A percentile compares a stretch with the other conserved stretches of the same genome.
Evolutionary conservation across 2,113 vertebrate species (phyloP).

Genomic region (western clawed frog (Xenopus tropicalis)): UCB_Xtro_10.0 CM004450.2:1024501-1025000

Average conservation of each 20-base stretch:
- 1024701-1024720: slow-evolving; percentile 51
- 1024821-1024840: slow-evolving; percentile 57
- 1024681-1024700: slow-evolving; percentile 53
- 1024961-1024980: no score
- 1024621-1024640: slow-evolving; percentile 79
- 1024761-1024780: slow-evolving; percentile 18
- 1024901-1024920: no score
- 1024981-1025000: no score
- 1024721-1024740: slow-evolving; percentile 40
- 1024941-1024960: no score
- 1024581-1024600: slow-evolving; percentile 73
- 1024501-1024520: slow-evolving; percentile 24
- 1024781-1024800: slow-evolving; percentile 55
- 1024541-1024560: slow-evolving; percentile 17
- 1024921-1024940: no score
- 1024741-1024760: slow-evolving; percentile 18
- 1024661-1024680: slow-evolving; percentile 57
- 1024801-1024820: slow-evolving; percentile 32
- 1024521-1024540: slow-evolving; percentile 32
- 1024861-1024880: not conserved
- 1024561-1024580: slow-evolving; percentile 40
- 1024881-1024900: no score
- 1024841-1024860: slow-evolving; percentile 68
- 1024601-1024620: slow-evolving; percentile 63
- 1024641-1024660: slow-evolving; percentile 69